These are phyloP conservation scores for Balearica regulorum DNA, from an alignment of 2,797 vertebrate genomes.

Conservation along the genomic window DNA sequence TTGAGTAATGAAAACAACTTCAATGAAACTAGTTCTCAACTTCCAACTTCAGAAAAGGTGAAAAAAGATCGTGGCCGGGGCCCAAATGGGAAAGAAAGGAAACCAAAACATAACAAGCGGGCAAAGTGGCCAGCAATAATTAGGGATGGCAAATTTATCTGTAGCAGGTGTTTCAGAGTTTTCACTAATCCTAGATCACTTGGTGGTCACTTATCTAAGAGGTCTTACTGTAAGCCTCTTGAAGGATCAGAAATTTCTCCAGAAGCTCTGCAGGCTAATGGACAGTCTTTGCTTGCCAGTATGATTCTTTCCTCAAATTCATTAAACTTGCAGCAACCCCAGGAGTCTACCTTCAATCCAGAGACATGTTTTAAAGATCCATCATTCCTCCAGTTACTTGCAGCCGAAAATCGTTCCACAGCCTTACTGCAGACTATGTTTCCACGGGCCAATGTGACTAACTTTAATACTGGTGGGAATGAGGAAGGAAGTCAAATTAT, in stretches of 20 bases:
- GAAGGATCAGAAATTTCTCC: conserved; percentile 83
- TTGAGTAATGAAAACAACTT: conserved; percentile 63
- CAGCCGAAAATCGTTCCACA: conserved; percentile 71
- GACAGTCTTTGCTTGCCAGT: conserved; percentile 84
- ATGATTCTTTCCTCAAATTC: conserved; percentile 89
- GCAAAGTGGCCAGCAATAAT: conserved; percentile 95
- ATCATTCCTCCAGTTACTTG: conserved; percentile 75
- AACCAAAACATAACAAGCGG: conserved; percentile 82
- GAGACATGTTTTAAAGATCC: conserved; percentile 77
- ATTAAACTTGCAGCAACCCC: conserved; percentile 73
- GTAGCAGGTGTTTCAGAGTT: conserved; percentile 89
- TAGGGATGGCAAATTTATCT: conserved; percentile 93
- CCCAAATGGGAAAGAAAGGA: conserved; percentile 74
- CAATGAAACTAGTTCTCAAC: conserved; percentile 60
- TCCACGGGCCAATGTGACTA: conserved; percentile 71
- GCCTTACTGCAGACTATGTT: conserved; percentile 79
- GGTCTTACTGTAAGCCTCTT: conserved; percentile 87
- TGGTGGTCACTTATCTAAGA: conserved; percentile 94
- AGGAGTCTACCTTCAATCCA: conserved; percentile 75
- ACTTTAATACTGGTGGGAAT: conserved; percentile 64
- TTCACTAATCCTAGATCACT: conserved; percentile 93
- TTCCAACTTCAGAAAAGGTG: conserved; percentile 58
- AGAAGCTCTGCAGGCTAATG: conserved; percentile 76
- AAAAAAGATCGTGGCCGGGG: conserved; percentile 63
- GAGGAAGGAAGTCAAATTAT: conserved; percentile 82